Base-by-base conservation (phyloP, 2,113 vertebrate genomes). In the Hipposideros armiger region DNA sequence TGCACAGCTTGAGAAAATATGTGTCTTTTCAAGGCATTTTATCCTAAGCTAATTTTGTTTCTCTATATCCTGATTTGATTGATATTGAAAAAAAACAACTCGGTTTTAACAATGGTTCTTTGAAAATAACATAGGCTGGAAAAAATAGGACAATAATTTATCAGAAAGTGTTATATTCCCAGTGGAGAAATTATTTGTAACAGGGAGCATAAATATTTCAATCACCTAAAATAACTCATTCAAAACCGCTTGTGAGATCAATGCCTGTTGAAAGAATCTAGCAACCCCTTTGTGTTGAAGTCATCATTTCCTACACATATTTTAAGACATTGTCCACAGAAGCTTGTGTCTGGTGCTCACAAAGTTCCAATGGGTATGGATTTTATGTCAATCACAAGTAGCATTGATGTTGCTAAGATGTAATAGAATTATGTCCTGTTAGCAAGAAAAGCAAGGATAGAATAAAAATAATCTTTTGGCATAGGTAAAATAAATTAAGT, bases 181-280 rank as follows among this genome's bases (percentile, higher is more conserved):
- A 97, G 16, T 85, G 93, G 74, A 95, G 88, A 91, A 93, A 95
- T 11, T 24, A 28, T 96, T 98, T 96, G n/a, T 97, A 97, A 96
- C 87, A 90, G 80, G 52, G 91, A 95, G 95, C 83, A 94, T 97
- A 94, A 97, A 98, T 98, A 98, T 98, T 98, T 98, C 93, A 98
- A 40, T 98, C 87, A 97, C 72, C 69, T 97, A 94, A 98, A 98
- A 97, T 94, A 96, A 66, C 87, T 95, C 83, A 96, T 87, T 97
- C 95, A 97, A 98, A 98, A 76, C 19, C 92, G 66, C 19, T 40
- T 88, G 86, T 69, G 81, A 93, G 86, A 98, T 98, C 97, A 52
- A 97, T 97, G 93, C 85, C 66, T 92, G 92, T 85, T 97, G 81
- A 97, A 98, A 97, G 84, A 76, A 89, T 94, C 78, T 50, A 96